Conservation (phyloP, 1,140 invertebrate species). For the Lasaia peninsularis region DNA sequence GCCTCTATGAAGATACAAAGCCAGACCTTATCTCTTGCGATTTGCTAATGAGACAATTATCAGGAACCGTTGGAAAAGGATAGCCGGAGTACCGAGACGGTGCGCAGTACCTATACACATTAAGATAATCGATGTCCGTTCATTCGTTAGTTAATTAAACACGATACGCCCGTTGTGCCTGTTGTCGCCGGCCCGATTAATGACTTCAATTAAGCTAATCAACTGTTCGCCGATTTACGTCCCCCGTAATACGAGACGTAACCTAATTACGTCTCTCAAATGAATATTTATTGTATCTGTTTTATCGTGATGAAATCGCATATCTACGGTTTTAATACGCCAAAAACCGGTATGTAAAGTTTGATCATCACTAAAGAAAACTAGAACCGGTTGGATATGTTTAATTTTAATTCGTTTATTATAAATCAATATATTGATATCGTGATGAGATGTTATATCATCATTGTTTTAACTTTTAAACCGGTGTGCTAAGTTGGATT, state of each 20-base stretch:
- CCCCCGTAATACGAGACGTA: slow-evolving; percentile 24
- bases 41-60: slow-evolving; percentile 13
- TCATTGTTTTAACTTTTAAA: too few species aligned
- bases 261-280: slow-evolving; percentile 35
- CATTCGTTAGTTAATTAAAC: slow-evolving; percentile 71
- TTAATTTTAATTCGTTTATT: too few species aligned
- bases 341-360: not conserved
- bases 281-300: slow-evolving; percentile 37
- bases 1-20: not conserved
- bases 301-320: slow-evolving; percentile 12
- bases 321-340: not conserved
- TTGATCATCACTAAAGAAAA: too few species aligned
- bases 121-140: slow-evolving; percentile 58
- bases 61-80: slow-evolving; percentile 5
- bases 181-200: slow-evolving; percentile 55
- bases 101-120: slow-evolving; percentile 30
- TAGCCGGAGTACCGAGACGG: slow-evolving; percentile 2
- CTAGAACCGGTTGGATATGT: too few species aligned
- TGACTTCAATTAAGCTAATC: slow-evolving; percentile 69
- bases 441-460: too few species aligned
- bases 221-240: slow-evolving; percentile 58
- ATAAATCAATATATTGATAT: too few species aligned
- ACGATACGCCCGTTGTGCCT: slow-evolving; percentile 55
- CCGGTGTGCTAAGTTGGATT: too few species aligned
- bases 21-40: not conserved